These are phyloP conservation scores for Hemichromis elongatus DNA, from an alignment of 2,113 vertebrate species.

Conservation along the genomic window DNA sequence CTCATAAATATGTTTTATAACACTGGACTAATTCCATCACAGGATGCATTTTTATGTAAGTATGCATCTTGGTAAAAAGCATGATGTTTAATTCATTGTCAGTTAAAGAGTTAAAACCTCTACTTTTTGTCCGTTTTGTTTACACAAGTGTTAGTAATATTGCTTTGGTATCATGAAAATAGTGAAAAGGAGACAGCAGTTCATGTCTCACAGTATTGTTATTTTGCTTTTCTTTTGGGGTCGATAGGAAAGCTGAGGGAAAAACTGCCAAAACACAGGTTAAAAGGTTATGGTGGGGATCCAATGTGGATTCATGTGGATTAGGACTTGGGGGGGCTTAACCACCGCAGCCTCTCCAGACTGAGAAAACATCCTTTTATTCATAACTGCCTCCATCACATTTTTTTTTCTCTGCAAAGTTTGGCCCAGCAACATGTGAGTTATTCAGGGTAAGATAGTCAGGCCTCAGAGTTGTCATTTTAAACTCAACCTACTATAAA, in stretches of 20 bases:
- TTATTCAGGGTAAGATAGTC: not conserved
- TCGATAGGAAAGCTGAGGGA: not conserved
- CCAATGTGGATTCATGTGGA: constrained; percentile 33
- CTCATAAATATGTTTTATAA: constrained; percentile 35
- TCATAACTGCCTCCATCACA: not conserved
- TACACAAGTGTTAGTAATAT: not conserved
- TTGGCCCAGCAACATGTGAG: not conserved
- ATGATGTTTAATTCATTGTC: not conserved
- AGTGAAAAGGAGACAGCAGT: not conserved
- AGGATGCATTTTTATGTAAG: constrained; percentile 11
- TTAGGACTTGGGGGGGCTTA: not conserved
- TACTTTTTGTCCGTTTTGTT: not conserved
- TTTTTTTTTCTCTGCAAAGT: not conserved
- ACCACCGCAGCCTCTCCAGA: constrained; percentile 21
- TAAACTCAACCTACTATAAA: not conserved
- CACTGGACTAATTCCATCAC: not conserved
- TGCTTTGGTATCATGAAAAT: not conserved
- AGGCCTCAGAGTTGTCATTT: not conserved
- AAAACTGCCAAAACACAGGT: constrained; percentile 13
- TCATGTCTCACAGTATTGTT: not conserved
- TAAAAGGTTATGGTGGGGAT: constrained; percentile 32
- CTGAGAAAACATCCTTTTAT: constrained; percentile 51
- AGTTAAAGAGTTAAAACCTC: not conserved
- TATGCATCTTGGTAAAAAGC: not conserved
- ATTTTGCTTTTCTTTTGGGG: not conserved